Base-by-base conservation (phyloP, 2,888 invertebrate species). In the Eristalinus aeneus region DNA sequence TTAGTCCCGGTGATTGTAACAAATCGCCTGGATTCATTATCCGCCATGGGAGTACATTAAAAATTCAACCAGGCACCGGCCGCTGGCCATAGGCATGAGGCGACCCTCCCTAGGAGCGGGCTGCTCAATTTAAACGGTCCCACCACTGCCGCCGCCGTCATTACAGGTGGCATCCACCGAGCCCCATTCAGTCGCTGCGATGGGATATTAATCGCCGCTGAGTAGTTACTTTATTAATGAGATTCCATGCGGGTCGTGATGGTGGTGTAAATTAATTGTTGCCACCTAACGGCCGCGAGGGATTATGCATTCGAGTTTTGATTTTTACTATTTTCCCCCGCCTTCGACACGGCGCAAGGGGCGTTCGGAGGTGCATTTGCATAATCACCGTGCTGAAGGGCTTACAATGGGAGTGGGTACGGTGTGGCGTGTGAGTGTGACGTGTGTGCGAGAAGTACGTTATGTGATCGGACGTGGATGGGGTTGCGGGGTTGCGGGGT, bases 191-290 rank as follows among this genome's bases (percentile, higher is more conserved):
- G 31, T n/a, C 63, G 39, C 65, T 80, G 85, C 80, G 72, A 76
- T 76, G 58, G 68, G 64, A 73, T 68, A 64, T 73, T 77, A 80
- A 85, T 77, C 68, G 63, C 58, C 73, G 54, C 58, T 58, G 85
- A 64, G 69, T 80, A 36, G 75, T 71, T 72, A 76, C 80, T 85
- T 80, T 67, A 80, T 76, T 80, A 80, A 85, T 85, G 75, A 72
- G 71, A 84, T 79, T 84, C 79, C 61, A 65, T 60, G 79, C 65
- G 71, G 71, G 71, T 46, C 61, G 36, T 34, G 76, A 71, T 74
- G 73, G 65, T 20, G 69, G 65, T 71, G 75, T 84, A 75, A 79
- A 84, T 84, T 84, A 84, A 84, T 79, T 79, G 74, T 79, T 72
- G 23, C 84, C 67, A 79, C 67, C 84, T 79, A 84, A 79, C 74